Conservation (phyloP, 2,888 invertebrate genomes). For the Caenorhabditis becei region DNA sequence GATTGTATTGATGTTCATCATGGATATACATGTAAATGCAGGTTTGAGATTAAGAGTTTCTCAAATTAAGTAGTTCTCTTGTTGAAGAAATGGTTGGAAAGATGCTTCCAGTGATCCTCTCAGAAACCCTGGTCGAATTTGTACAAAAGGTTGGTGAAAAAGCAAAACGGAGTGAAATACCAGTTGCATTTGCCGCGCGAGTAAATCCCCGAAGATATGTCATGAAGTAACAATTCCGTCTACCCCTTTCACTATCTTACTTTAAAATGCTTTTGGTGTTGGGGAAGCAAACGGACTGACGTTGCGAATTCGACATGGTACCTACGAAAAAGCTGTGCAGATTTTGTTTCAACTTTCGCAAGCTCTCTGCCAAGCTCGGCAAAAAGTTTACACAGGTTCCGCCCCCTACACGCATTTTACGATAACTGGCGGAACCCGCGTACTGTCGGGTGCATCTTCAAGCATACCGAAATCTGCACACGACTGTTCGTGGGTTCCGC, state of each 20-base stretch:
- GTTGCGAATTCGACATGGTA: no score
- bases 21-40: slow-evolving; percentile 77
- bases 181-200: slow-evolving; percentile 35
- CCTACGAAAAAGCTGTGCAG: no score
- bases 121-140: slow-evolving; percentile 75
- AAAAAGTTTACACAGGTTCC: no score
- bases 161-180: slow-evolving; percentile 29
- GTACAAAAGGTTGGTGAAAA: slow-evolving; percentile 69
- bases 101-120: slow-evolving; percentile 76
- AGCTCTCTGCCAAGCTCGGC: no score
- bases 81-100: slow-evolving; percentile 73
- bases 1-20: slow-evolving; percentile 80
- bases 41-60: background rate
- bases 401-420: no score
- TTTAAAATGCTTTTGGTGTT: background rate
- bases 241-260: slow-evolving; percentile 8
- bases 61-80: background rate
- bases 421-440: no score
- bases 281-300: no score
- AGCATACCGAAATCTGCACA: no score
- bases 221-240: background rate
- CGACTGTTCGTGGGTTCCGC: no score
- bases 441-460: no score
- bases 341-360: no score
- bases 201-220: slow-evolving; percentile 37